Base-by-base conservation (phyloP, 1,140 invertebrate genomes). In the Radopholus similis region DNA sequence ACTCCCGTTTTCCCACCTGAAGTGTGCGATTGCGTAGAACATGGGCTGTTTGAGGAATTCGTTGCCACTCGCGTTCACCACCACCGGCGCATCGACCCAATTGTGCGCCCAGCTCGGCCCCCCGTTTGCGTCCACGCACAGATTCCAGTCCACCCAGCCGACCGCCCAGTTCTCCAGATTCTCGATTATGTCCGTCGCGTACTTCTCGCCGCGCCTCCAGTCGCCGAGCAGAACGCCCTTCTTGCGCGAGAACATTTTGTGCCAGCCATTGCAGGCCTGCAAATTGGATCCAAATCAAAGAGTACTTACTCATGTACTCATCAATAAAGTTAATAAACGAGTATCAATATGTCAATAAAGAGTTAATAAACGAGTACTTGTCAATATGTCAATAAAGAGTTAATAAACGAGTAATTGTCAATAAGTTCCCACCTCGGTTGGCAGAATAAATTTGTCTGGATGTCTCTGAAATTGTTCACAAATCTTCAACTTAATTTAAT, bases 11-110 rank as follows among this genome's bases (percentile, higher is more conserved):
- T n/a, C n/a, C n/a, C n/a, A 73, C 70, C 70, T 73, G 53, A 73
- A 73, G 83, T 95, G 92, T 1, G 89, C 90, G 73, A 94, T 85
- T 5, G 87, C 88, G 83, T 94, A 95, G 82, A 87, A 94, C 85
- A 90, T 90, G 0, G 92, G 91, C 73, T 94, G 90, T 78, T 92
- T 93, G 76, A 91, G 91, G 76, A 93, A 92, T 82, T 91, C 84
- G 28, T 82, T 73, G 34, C 40, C 64, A 42, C 85, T 84, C 0
- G 85, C 83, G 74, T 90, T 89, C 0, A 91, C 88, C 56, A 93
- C 86, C 34, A 94, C 88, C 0, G 91, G 86, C 0, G 90, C 84
- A 81, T 93, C 91, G 0, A 91, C 89, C 77, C 84, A 87, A 77
- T 92, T 91, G 4, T 88, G 77, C 0, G 65, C 87, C 88, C 89